phyloP scores from a whole-genome alignment of 2,797 vertebrate genomes.

The Hydrocynus forskahlii region DNA sequence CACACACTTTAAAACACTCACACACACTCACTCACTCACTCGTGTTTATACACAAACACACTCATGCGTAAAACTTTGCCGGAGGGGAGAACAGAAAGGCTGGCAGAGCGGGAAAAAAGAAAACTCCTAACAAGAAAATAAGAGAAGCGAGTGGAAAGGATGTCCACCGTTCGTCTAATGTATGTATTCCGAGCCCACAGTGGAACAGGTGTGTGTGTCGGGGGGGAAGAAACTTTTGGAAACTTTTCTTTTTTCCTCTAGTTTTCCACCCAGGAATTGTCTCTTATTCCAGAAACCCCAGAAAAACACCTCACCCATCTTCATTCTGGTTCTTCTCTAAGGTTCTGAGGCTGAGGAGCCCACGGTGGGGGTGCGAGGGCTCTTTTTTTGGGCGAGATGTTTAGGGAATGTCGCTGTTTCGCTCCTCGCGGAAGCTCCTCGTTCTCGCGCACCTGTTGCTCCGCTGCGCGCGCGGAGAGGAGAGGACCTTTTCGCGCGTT shows the following conservation, averaged over 20 bases:
- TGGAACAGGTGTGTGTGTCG: not conserved
- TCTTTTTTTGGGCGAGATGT: not conserved
- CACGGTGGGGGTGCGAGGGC: not conserved
- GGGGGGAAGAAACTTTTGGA: not conserved
- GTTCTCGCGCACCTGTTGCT: conserved; percentile 47
- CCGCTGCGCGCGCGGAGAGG: conserved; percentile 30
- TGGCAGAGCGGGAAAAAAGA: conserved; percentile 66
- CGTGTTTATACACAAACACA: conserved; percentile 27
- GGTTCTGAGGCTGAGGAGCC: too few relatives aligned
- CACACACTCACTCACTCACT: not conserved
- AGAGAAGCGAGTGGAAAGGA: conserved; percentile 68
- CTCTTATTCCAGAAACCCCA: not conserved
- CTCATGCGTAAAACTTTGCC: conserved; percentile 27
- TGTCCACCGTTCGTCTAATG: not conserved
- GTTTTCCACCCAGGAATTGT: conserved; percentile 50
- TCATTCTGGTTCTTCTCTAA: not conserved
- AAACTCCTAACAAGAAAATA: conserved; percentile 64
- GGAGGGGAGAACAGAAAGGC: conserved; percentile 50
- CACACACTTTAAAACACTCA: conserved; percentile 41
- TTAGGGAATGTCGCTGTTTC: conserved; percentile 5
- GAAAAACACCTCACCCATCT: not conserved
- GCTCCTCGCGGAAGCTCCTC: conserved; percentile 31
- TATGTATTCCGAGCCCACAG: not conserved
- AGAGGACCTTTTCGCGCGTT: not conserved
- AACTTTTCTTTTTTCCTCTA: conserved; percentile 11